These are phyloP conservation scores for Zoanthus sociatus DNA, from an alignment of 92 coral and sea anemone genomes.

Conservation along the genomic window DNA sequence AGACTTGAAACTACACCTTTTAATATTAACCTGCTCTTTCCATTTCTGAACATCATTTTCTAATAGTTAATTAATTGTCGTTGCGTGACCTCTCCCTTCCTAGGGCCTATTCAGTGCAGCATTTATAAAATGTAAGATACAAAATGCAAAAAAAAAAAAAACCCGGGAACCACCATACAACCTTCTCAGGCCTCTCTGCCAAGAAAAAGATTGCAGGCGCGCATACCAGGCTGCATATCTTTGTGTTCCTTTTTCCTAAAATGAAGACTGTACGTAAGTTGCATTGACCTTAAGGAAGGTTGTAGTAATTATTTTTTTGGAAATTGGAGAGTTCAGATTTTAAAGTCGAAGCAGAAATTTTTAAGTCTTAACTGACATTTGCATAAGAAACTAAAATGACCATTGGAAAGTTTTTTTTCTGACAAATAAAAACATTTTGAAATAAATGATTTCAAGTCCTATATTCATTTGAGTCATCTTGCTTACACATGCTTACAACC, in stretches of 20 bases:
- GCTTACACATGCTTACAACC: background rate
- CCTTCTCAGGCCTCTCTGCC: too few species aligned
- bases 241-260: constrained; percentile 7
- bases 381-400: background rate
- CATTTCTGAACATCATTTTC: too few species aligned
- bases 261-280: background rate
- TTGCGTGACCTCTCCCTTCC: too few species aligned
- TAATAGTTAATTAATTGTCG: too few species aligned
- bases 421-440: background rate
- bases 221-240: background rate
- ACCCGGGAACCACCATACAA: too few species aligned
- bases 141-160: too few species aligned
- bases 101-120: too few species aligned
- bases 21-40: too few species aligned
- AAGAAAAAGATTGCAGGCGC: too few species aligned
- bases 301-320: background rate
- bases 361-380: background rate
- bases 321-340: background rate
- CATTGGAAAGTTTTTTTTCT: background rate
- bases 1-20: too few species aligned
- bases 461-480: background rate
- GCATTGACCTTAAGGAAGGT: constrained; percentile 6
- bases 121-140: too few species aligned
- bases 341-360: background rate
- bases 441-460: background rate